phyloP scores from a whole-genome alignment of 1,140 invertebrate genomes.

The Paralvinella palmiformis region DNA sequence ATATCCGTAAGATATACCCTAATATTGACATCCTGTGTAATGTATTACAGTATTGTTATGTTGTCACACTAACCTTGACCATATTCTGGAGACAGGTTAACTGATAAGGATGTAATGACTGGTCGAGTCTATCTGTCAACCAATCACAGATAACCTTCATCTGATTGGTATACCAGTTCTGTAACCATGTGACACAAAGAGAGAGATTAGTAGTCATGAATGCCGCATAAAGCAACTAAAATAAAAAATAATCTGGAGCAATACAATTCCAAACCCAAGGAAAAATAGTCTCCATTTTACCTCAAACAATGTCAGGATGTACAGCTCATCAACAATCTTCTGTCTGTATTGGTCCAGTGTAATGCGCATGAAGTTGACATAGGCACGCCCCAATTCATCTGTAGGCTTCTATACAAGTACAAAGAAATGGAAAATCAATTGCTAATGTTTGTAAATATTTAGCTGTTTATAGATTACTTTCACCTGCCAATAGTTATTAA shows the following conservation, averaged over 20 bases:
- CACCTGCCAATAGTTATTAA: too few species aligned
- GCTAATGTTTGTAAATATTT: too few species aligned
- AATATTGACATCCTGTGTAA: not conserved
- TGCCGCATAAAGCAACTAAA: too few species aligned
- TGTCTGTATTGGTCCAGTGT: conserved; percentile 96
- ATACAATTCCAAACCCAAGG: too few species aligned
- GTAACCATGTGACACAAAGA: conserved; percentile 21
- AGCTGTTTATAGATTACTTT: too few species aligned
- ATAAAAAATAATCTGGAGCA: too few species aligned
- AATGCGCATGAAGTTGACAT: conserved; percentile 94
- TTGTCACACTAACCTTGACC: conserved; percentile 72
- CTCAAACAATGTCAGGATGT: conserved; percentile 96
- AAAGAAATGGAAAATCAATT: not conserved
- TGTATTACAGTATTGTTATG: not conserved
- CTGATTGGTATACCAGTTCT: conserved; percentile 93
- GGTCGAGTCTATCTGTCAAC: conserved; percentile 87
- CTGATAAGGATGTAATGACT: conserved; percentile 92
- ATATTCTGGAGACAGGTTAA: conserved; percentile 94
- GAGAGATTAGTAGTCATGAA: not conserved
- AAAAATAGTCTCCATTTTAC: conserved; percentile 51
- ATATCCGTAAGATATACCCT: not conserved
- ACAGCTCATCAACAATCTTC: conserved; percentile 94
- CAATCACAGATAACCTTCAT: conserved; percentile 91
- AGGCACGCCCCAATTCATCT: conserved; percentile 77
- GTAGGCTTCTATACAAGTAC: conserved; percentile 48